Percentiles rank a stretch among this genome's conserved stretches.
phyloP scores from a whole-genome alignment of 2,113 vertebrate species.

The Tachysurus fulvidraco region DNA sequence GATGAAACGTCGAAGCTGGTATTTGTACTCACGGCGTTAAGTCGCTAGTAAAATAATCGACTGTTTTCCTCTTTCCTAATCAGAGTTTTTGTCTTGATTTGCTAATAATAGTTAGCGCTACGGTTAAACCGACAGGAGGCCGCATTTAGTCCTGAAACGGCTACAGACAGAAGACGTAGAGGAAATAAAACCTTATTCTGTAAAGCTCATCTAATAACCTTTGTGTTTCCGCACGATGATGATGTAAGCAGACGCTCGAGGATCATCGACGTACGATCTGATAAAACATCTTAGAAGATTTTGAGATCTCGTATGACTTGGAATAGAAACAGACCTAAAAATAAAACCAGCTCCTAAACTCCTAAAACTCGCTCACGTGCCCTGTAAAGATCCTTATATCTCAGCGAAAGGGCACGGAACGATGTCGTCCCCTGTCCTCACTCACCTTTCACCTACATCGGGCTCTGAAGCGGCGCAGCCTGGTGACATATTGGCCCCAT shows the following conservation, averaged over 20 bases:
- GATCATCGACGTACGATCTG: background rate
- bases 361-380: background rate
- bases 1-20: background rate
- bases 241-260: background rate
- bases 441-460: conserved; percentile 42
- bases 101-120: background rate
- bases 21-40: background rate
- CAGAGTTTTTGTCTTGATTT: background rate
- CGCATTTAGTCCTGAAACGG: background rate
- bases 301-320: no score
- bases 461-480: conserved; percentile 9
- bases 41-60: background rate
- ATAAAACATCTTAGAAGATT: background rate
- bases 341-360: background rate
- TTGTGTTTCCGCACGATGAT: no score
- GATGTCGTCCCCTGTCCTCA: background rate
- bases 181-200: no score
- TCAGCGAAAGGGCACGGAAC: background rate
- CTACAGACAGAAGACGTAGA: background rate
- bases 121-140: background rate
- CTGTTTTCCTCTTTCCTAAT: background rate
- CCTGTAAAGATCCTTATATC: background rate
- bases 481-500: conserved; percentile 46
- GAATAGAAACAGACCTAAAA: background rate
- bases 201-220: background rate